A percentile compares a stretch with the other conserved stretches of the same genome.
phyloP scores from a whole-genome alignment of 2,888 invertebrate species.

The Apeira syringaria region DNA sequence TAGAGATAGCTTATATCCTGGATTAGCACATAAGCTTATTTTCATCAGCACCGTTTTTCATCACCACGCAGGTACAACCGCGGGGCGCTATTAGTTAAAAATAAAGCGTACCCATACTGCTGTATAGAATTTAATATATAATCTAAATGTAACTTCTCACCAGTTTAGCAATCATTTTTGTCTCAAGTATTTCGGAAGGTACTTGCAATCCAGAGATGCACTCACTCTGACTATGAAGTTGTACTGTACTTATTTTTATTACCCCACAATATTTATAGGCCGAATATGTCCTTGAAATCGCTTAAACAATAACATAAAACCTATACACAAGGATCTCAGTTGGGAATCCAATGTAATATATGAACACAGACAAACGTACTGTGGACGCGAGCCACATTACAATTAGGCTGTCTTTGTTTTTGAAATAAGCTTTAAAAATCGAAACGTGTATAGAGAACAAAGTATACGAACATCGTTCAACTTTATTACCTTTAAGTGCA shows the following conservation, averaged over 20 bases:
- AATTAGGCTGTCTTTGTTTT: slow-evolving; percentile 73
- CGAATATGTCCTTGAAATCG: slow-evolving; percentile 61
- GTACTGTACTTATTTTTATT: slow-evolving; percentile 55
- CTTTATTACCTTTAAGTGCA: slow-evolving; percentile 41
- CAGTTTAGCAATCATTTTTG: slow-evolving; percentile 69
- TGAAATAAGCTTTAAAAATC: slow-evolving; percentile 46
- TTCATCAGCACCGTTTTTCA: too few relatives aligned
- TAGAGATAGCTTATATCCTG: too few relatives aligned
- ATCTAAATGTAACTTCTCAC: slow-evolving; percentile 55
- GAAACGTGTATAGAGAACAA: slow-evolving; percentile 33
- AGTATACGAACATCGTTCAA: slow-evolving; percentile 27
- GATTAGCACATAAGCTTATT: too few relatives aligned
- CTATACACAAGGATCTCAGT: slow-evolving; percentile 58
- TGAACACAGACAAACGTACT: slow-evolving; percentile 61
- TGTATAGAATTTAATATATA: too few relatives aligned
- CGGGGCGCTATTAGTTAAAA: too few relatives aligned
- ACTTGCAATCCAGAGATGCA: slow-evolving; percentile 32
- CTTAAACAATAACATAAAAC: slow-evolving; percentile 69
- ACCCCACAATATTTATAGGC: slow-evolving; percentile 67
- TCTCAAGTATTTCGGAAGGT: slow-evolving; percentile 11
- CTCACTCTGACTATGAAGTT: slow-evolving; percentile 42
- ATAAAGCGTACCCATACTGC: too few relatives aligned
- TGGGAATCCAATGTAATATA: slow-evolving; percentile 75
- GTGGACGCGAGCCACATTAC: slow-evolving; percentile 64
- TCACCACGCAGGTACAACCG: too few relatives aligned